Percentiles rank a stretch among this genome's conserved stretches.
Conservation (phyloP, 2,797 vertebrate species). For the Alfaro cultratus region DNA sequence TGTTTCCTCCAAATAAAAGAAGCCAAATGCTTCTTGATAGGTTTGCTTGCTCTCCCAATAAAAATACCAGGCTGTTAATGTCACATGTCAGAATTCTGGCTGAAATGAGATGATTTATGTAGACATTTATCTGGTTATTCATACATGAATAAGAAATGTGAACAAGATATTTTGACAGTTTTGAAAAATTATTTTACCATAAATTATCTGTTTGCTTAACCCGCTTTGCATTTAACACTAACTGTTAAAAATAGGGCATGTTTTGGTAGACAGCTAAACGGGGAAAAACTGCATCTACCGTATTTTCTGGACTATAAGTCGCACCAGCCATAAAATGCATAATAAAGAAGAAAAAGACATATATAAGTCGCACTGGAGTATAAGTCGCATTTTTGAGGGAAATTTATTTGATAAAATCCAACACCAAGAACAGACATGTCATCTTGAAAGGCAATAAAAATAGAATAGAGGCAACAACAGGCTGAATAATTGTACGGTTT, state of each 20-base stretch:
- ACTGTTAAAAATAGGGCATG: not conserved
- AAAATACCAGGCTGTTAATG: not conserved
- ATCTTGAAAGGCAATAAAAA: no score
- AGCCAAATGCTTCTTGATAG: conserved; percentile 1
- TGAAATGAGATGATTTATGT: not conserved
- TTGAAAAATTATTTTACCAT: not conserved
- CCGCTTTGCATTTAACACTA: not conserved
- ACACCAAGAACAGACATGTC: no score
- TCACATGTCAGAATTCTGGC: not conserved
- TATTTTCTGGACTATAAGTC: no score
- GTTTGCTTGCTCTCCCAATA: not conserved
- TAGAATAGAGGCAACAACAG: no score
- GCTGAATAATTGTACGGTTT: no score
- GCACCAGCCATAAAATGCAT: no score
- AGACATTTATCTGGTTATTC: not conserved
- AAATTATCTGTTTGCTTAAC: not conserved
- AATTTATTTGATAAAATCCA: no score
- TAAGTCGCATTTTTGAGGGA: no score
- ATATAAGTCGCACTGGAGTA: no score
- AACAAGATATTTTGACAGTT: not conserved
- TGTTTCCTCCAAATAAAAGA: not conserved
- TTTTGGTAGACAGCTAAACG: not conserved
- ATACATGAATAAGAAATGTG: not conserved
- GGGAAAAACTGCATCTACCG: no score
- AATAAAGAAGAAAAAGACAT: no score